A percentile compares a stretch with the other conserved stretches of the same genome.
Conservation (phyloP, 2,888 invertebrate genomes). For the Liopterus haemorrhoidalis region DNA sequence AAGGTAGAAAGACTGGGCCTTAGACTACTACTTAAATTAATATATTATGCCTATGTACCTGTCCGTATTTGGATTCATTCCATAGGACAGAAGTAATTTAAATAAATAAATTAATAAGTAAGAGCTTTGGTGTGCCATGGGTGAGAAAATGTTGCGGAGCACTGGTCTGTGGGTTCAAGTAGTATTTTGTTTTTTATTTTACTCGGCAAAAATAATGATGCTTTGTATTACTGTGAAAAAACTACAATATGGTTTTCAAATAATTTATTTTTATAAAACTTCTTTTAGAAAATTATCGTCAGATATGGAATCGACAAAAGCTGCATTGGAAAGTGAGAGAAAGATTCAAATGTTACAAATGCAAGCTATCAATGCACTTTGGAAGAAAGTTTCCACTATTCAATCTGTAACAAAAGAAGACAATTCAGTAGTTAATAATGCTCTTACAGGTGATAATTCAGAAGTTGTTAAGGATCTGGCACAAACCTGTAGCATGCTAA, state of each 20-base stretch:
- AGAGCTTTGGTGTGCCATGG: too few species aligned
- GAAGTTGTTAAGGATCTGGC: constrained; percentile 68
- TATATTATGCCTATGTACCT: too few species aligned
- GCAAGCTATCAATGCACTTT: constrained; percentile 84
- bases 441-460: constrained; percentile 46
- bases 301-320: constrained; percentile 81
- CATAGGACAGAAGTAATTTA: too few species aligned
- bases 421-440: constrained; percentile 33
- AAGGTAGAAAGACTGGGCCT: too few species aligned
- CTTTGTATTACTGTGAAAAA: constrained; percentile 7
- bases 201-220: background rate
- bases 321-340: constrained; percentile 75
- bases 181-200: constrained; percentile 1
- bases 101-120: too few species aligned
- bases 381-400: constrained; percentile 77
- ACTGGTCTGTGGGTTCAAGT: constrained; percentile 2
- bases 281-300: constrained; percentile 64
- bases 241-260: constrained; percentile 2
- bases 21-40: too few species aligned
- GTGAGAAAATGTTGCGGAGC: too few species aligned
- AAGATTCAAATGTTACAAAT: constrained; percentile 82
- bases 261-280: constrained; percentile 5
- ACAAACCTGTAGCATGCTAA: constrained; percentile 67
- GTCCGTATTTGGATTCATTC: too few species aligned
- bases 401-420: constrained; percentile 46